Percentiles rank a stretch among this genome's conserved stretches.
Conservation (phyloP, 2,113 vertebrate species). For the Melanocharis versteri region DNA sequence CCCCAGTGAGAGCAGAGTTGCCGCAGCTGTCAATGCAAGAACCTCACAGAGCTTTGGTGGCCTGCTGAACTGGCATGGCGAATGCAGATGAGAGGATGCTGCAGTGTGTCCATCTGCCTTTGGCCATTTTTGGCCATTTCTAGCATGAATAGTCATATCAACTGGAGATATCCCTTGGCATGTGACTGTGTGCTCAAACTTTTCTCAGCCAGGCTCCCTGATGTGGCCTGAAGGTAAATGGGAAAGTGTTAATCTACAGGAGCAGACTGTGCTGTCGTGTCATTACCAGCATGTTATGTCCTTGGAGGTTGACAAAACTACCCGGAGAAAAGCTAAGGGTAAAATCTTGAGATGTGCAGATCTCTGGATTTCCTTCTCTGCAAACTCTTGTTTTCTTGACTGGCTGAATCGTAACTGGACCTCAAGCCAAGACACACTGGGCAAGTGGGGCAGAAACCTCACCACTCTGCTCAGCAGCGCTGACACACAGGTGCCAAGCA, state of each 20-base stretch:
- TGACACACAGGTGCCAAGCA: neutral
- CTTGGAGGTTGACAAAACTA: neutral
- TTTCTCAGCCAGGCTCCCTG: neutral
- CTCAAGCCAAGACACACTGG: neutral
- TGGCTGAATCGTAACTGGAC: neutral
- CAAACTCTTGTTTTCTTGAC: neutral
- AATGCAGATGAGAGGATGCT: neutral
- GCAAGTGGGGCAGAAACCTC: neutral
- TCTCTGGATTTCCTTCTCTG: neutral
- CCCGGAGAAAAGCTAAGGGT: neutral
- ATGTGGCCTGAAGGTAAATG: neutral
- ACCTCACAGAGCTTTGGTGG: neutral
- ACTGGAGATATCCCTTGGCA: neutral
- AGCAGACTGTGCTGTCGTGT: fast-evolving
- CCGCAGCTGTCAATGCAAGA: neutral
- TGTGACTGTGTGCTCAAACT: neutral
- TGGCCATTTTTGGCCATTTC: neutral
- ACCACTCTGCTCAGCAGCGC: fast-evolving
- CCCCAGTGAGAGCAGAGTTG: neutral
- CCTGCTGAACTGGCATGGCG: neutral
- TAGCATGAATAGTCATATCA: neutral
- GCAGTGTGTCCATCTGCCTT: neutral
- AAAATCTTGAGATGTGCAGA: neutral
- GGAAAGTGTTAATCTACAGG: neutral
- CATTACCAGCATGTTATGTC: neutral